phyloP scores from a whole-genome alignment of 2,888 invertebrate genomes.

The Eulithis prunata region DNA sequence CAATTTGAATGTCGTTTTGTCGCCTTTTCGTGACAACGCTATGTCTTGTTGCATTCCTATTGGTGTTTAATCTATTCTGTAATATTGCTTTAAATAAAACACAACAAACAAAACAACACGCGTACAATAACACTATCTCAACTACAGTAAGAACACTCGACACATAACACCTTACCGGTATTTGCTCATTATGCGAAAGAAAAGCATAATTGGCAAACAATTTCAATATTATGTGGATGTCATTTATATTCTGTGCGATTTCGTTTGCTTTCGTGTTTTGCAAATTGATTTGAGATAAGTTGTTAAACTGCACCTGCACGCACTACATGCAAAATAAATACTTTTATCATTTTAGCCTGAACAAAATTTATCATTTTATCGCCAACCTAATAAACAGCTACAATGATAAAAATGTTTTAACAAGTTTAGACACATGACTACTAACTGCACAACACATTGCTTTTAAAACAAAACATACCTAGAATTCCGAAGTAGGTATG shows the following conservation, averaged over 20 bases:
- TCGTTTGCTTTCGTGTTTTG: slow-evolving; percentile 28
- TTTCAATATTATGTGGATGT: slow-evolving; percentile 69
- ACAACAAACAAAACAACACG: slow-evolving; percentile 36
- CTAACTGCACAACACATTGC: slow-evolving; percentile 27
- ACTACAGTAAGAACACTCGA: slow-evolving; percentile 56
- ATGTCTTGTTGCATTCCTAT: slow-evolving; percentile 57
- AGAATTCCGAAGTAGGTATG: neutral
- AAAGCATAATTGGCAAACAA: slow-evolving; percentile 80
- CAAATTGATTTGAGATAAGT: slow-evolving; percentile 24
- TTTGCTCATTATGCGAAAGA: slow-evolving; percentile 81
- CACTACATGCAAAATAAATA: slow-evolving; percentile 35
- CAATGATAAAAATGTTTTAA: slow-evolving; percentile 29
- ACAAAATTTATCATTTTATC: neutral
- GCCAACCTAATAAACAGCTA: neutral
- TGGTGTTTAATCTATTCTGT: slow-evolving; percentile 49
- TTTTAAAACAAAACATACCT: slow-evolving; percentile 4
- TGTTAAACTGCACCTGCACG: slow-evolving; percentile 47
- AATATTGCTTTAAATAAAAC: slow-evolving; percentile 37
- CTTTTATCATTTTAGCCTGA: slow-evolving; percentile 39
- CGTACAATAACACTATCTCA: slow-evolving; percentile 36
- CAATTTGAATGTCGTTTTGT: slow-evolving; percentile 49
- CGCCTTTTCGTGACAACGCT: slow-evolving; percentile 52
- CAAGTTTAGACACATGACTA: slow-evolving; percentile 16
- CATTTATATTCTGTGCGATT: slow-evolving; percentile 68
- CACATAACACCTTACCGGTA: slow-evolving; percentile 58